Evolutionary conservation across 2,888 invertebrate genomes (phyloP).

Genomic region (Dioctria rufipes): DNA sequence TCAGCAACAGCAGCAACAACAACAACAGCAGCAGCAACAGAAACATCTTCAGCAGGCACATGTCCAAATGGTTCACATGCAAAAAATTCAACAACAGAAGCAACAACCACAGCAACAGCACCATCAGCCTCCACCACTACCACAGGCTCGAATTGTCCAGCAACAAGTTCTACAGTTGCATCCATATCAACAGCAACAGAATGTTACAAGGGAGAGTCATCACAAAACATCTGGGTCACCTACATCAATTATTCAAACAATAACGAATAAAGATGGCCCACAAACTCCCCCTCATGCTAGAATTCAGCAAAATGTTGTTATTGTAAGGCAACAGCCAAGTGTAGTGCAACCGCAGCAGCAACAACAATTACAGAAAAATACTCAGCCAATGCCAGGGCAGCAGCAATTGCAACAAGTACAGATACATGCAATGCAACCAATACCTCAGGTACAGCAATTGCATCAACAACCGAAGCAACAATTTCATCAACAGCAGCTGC

Average conservation of each 20-base stretch:
- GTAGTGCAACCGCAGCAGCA: slow-evolving; percentile 28
- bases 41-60: slow-evolving; percentile 58
- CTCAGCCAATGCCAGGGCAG: slow-evolving; percentile 18
- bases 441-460: slow-evolving; percentile 2
- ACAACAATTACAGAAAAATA: slow-evolving; percentile 43
- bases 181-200: slow-evolving; percentile 59
- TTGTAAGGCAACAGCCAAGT: slow-evolving; percentile 54
- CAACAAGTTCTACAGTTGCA: slow-evolving; percentile 62
- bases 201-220: slow-evolving; percentile 47
- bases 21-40: slow-evolving; percentile 64
- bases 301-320: slow-evolving; percentile 56
- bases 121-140: slow-evolving; percentile 53
- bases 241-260: slow-evolving; percentile 47
- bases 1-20: slow-evolving; percentile 65
- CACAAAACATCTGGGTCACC: slow-evolving; percentile 43
- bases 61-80: slow-evolving; percentile 56
- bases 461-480: slow-evolving; percentile 26
- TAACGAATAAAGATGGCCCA: slow-evolving; percentile 44
- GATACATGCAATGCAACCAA: slow-evolving; percentile 15
- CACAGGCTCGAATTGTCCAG: slow-evolving; percentile 57
- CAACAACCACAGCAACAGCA: slow-evolving; percentile 59
- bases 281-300: slow-evolving; percentile 23
- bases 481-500: slow-evolving; percentile 6
- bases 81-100: slow-evolving; percentile 62
- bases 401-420: slow-evolving; percentile 12